phyloP scores from a whole-genome alignment of 1,140 invertebrate species.

The Megalonaias nervosa region DNA sequence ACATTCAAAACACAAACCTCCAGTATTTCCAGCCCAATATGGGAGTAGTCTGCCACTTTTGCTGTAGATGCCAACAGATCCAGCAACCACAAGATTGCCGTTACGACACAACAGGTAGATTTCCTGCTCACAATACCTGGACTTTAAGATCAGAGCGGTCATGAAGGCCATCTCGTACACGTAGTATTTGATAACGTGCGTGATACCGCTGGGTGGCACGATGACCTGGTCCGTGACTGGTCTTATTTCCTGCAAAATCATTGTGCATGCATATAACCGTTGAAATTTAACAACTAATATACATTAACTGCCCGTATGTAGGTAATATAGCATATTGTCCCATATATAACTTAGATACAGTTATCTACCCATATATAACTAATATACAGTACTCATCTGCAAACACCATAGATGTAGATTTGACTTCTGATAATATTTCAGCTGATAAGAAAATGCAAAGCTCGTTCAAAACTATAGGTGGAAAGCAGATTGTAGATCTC shows the following conservation, averaged over 20 bases:
- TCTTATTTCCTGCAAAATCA: constrained; percentile 32
- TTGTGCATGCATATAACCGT: no score
- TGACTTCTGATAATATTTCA: no score
- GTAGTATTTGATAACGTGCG: constrained; percentile 35
- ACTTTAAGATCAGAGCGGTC: constrained; percentile 18
- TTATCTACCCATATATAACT: no score
- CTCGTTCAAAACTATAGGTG: no score
- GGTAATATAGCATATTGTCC: no score
- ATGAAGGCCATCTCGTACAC: constrained; percentile 31
- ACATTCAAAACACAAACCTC: constrained; percentile 1
- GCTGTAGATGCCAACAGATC: constrained; percentile 19
- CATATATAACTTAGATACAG: no score
- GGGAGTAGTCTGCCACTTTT: constrained; percentile 1
- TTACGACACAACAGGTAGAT: constrained; percentile 43
- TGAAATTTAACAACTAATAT: no score
- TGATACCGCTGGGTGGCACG: constrained; percentile 17
- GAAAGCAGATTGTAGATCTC: no score
- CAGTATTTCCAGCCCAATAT: constrained; percentile 29
- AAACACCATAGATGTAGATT: no score
- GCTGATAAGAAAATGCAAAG: no score
- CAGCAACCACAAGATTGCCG: constrained; percentile 7
- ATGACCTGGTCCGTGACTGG: constrained; percentile 20
- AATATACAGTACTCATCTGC: no score
- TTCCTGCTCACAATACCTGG: constrained; percentile 51
- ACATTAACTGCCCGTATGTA: no score